Evolutionary conservation across 2,797 vertebrate species (phyloP), one percentile per base, ranked within the genome.

Genomic region (Tenualosa ilisha): DNA sequence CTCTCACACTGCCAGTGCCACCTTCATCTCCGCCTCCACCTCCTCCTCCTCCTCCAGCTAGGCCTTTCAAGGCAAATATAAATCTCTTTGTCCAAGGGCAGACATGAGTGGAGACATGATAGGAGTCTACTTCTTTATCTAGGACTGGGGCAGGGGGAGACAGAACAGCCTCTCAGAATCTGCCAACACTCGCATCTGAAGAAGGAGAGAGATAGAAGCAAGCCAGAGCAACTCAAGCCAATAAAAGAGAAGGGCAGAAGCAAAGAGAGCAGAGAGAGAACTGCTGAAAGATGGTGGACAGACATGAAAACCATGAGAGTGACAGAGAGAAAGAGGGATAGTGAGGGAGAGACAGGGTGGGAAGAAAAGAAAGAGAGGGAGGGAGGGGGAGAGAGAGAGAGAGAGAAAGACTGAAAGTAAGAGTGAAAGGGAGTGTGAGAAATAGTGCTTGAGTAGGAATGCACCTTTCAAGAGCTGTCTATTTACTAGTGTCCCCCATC

Each of bases 401-500:
- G 46, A 50, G 75, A 85, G 85, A 84, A 79, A 81, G 87, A 85
- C 12, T 40, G 65, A 91, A 85, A 87, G 50, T 84, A 22, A 84
- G 81, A 22, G 22, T 46, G 65, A 79, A 3, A 20, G 40, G 9
- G 37, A 7, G 37, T 22, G 13, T 17, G 26, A 46, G 17, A 7
- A 4, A 22, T 2, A 46, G 15, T 22, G 72, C 40, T 79, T 22
- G 40, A 51, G 3, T 79, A 46, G 72, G 40, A 17, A 37, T 20
- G 6, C 8, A 3, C 63, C 63, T 89, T 87, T 87, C 6, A 65
- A 84, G 72, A 83, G 86, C 85, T 31, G 53, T 82, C 84, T 86
- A 82, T 85, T 89, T 86, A 50, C 40, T 79, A 84, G 86, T 88
- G 68, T 59, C 31, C 81, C 56, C 20, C 85, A 87, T 87, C 46